phyloP scores from a whole-genome alignment of 2,797 vertebrate genomes.

The Brachymystax lenok region DNA sequence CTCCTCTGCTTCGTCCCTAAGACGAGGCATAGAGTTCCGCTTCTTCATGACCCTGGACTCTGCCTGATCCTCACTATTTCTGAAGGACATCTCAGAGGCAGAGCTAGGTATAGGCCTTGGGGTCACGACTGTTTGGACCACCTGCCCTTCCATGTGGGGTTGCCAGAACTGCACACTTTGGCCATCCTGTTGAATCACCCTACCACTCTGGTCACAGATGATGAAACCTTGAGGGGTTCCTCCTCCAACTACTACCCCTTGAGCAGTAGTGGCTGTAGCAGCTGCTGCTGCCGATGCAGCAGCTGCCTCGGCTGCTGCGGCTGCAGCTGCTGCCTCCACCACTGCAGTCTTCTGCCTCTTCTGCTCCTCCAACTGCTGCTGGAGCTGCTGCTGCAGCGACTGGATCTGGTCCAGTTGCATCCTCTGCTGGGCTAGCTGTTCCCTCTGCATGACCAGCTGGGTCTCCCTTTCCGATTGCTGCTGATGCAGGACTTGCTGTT shows the following conservation, averaged over 20 bases:
- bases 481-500: conserved; percentile 98
- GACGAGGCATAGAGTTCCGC: conserved; percentile 95
- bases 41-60: conserved; percentile 89
- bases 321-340: conserved; percentile 81
- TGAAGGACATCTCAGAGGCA: conserved; percentile 94
- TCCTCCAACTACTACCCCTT: conserved; percentile 84
- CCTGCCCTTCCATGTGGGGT: conserved; percentile 75
- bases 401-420: conserved; percentile 98
- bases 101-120: conserved; percentile 91
- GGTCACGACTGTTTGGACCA: conserved; percentile 79
- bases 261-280: conserved; percentile 85
- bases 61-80: conserved; percentile 85
- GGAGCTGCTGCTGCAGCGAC: conserved; percentile 96
- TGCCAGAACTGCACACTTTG: conserved; percentile 94
- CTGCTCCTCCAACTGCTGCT: conserved; percentile 96
- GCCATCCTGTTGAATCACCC: conserved; percentile 85
- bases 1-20: conserved; percentile 87
- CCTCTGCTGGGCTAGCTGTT: conserved; percentile 96
- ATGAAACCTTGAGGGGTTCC: conserved; percentile 78
- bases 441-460: conserved; percentile 93
- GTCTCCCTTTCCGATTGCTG: conserved; percentile 96
- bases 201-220: conserved; percentile 82
- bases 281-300: conserved; percentile 82
- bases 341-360: conserved; percentile 90
- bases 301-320: conserved; percentile 84